Evolutionary conservation across 2,888 invertebrate species (phyloP), one percentile per base, ranked within the genome.

Genomic region (Ichneumoninae sp.): DNA sequence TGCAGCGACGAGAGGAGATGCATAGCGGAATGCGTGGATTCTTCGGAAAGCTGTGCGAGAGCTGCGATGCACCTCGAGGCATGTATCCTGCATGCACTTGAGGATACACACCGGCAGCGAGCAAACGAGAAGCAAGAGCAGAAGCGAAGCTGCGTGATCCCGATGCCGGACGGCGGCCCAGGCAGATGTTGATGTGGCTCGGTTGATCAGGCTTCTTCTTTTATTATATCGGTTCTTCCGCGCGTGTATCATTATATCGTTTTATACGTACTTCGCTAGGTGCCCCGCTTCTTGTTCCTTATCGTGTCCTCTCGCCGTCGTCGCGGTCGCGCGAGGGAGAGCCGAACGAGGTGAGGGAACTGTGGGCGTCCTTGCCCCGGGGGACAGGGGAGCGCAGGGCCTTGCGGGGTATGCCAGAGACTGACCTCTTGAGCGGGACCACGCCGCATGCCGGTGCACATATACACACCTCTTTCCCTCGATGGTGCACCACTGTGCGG

Each of bases 331-430:
- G 81, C 54, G 81, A 81, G 66, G 44, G 73, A 76, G 65, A 40
- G 71, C 66, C 65, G 50, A 85, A 83, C 79, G 83, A 90, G 90
- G 89, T 89, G 88, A 91, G 90, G 89, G 90, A 89, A 91, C 91
- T 88, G 90, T 88, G 88, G 89, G 89, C 91, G 91, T 91, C 92
- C 91, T 91, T 91, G 92, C 92, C 91, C 88, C 89, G 83, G 92
- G 91, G 87, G 87, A 91, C 89, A 86, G 87, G 86, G 88, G 88
- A 87, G 87, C 84, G 87, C 74, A 80, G 87, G 80, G 85, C 83
- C 88, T 79, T 63, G 83, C 86, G 88, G 87, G 87, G 87, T 69
- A 77, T 73, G 70, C 81, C 57, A 57, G 44, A 63, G 76, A 85
- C 79, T 87, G 87, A 89, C 89, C 89, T 90, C 83, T 88, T 76